Conservation (phyloP, 92 coral and sea anemone genomes). For the Zoanthus sansibaricus region DNA sequence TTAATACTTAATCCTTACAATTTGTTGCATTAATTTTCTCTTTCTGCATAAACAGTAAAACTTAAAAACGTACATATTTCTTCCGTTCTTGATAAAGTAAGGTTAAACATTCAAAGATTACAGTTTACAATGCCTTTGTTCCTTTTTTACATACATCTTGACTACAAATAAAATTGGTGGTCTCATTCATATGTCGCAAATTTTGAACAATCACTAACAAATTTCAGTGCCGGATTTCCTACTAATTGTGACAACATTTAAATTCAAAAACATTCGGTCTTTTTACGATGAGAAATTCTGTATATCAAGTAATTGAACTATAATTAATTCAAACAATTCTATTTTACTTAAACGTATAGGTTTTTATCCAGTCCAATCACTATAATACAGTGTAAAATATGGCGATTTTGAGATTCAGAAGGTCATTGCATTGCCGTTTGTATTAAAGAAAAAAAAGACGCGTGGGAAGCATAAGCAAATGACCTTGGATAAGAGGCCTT, state of each 20-base stretch:
- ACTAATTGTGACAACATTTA: no score
- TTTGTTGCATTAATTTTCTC: background rate
- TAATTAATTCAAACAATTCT: no score
- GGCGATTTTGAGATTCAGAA: background rate
- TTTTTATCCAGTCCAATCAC: background rate
- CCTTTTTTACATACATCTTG: no score
- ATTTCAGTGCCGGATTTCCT: constrained; percentile 2
- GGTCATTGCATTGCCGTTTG: background rate
- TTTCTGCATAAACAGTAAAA: background rate
- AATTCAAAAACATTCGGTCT: no score
- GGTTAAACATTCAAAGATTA: no score
- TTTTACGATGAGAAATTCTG: no score
- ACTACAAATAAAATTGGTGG: no score
- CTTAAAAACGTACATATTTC: no score
- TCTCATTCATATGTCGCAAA: background rate
- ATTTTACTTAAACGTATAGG: background rate
- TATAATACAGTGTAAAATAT: background rate
- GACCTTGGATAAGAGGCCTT: background rate
- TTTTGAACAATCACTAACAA: background rate
- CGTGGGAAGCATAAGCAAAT: background rate
- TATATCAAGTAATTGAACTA: no score
- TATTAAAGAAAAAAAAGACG: background rate
- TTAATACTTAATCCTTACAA: background rate
- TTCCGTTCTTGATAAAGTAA: no score
- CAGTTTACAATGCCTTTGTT: no score